Evolutionary conservation across 2,888 invertebrate genomes (phyloP).

Genomic region (Meteorus colon): DNA sequence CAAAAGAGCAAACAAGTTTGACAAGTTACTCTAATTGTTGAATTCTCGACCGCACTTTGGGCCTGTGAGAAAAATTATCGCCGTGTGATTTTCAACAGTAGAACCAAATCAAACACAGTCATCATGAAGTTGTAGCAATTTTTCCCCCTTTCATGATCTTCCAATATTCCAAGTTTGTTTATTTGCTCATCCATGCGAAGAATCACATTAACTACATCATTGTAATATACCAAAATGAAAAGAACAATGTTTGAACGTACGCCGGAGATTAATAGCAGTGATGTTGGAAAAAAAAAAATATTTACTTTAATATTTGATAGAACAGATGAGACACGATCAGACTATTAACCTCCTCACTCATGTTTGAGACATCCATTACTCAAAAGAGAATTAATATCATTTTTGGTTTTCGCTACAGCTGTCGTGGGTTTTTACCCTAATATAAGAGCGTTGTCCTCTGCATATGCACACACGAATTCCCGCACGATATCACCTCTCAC

Average conservation of each 20-base stretch:
- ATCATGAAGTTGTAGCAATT: too few relatives aligned
- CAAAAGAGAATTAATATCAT: conserved; percentile 23
- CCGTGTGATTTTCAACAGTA: too few relatives aligned
- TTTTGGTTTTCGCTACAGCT: conserved; percentile 24
- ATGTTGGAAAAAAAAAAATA: conserved; percentile 4
- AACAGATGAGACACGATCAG: conserved; percentile 14
- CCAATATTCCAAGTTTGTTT: too few relatives aligned
- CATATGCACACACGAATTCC: conserved; percentile 15
- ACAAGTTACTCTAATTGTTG: too few relatives aligned
- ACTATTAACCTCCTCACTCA: not conserved
- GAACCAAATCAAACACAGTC: too few relatives aligned
- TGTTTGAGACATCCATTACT: conserved; percentile 13
- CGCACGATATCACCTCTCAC: not conserved
- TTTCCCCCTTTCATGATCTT: too few relatives aligned
- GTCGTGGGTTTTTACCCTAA: conserved; percentile 2
- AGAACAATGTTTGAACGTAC: not conserved
- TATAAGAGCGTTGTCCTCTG: not conserved
- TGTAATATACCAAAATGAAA: not conserved
- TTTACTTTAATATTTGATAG: conserved; percentile 9
- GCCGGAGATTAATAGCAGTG: not conserved
- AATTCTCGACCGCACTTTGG: too few relatives aligned
- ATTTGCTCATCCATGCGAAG: not conserved
- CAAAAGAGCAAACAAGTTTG: too few relatives aligned
- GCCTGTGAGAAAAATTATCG: too few relatives aligned
- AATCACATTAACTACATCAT: not conserved